phyloP scores from a whole-genome alignment of 2,797 vertebrate species.

The Psittacula echo region DNA sequence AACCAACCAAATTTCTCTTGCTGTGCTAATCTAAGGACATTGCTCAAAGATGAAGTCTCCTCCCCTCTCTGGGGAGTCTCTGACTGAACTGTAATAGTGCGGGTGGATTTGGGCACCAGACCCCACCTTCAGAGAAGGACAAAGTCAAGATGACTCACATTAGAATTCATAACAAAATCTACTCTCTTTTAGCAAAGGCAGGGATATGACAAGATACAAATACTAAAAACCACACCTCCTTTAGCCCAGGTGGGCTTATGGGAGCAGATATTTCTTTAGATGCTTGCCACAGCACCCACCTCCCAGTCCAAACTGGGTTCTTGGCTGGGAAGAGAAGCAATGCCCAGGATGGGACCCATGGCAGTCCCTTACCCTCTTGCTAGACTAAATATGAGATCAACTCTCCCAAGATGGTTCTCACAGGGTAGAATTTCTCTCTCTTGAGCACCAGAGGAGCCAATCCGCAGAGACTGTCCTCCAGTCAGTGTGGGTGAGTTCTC shows the following conservation, averaged over 20 bases:
- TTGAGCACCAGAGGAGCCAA: not conserved
- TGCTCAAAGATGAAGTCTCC: not conserved
- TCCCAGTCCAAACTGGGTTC: not conserved
- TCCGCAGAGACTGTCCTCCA: not conserved
- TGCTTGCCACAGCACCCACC: not conserved
- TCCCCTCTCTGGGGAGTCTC: not conserved
- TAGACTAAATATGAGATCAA: accelerated
- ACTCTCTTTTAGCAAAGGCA: not conserved
- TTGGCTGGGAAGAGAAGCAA: not conserved
- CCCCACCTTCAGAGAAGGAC: not conserved
- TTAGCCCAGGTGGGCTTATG: not conserved
- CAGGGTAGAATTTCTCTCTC: not conserved
- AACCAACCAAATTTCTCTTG: not conserved
- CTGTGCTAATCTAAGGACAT: not conserved
- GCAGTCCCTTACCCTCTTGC: not conserved
- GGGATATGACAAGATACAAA: not conserved
- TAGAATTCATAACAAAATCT: not conserved
- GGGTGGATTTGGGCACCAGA: not conserved
- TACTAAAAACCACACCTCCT: not conserved
- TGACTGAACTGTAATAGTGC: not conserved
- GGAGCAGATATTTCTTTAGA: not conserved
- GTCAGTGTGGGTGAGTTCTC: not conserved
- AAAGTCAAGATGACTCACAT: not conserved
- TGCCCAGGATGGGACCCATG: too few species aligned
- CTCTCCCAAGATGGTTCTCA: not conserved